Evolutionary conservation across 1,140 invertebrate genomes (phyloP).

Genomic region (Drusus annulatus): DNA sequence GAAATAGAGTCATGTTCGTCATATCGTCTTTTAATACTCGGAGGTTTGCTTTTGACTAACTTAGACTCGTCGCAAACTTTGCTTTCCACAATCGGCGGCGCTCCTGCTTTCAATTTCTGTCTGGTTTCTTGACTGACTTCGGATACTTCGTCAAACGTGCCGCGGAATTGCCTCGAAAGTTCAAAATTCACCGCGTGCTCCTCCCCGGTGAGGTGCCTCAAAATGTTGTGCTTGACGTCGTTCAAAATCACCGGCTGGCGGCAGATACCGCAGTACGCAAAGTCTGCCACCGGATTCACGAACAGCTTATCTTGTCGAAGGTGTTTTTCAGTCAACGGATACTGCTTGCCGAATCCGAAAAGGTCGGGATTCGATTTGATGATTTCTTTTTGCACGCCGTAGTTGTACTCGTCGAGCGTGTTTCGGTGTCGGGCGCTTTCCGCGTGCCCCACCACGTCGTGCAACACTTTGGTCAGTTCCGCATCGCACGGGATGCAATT

Average conservation of each 20-base stretch:
- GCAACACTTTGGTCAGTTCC: background rate
- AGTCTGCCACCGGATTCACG: background rate
- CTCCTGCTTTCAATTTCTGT: too few relatives aligned
- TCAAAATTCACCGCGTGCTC: background rate
- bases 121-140: too few relatives aligned
- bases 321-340: background rate
- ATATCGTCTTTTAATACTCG: background rate
- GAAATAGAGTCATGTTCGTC: background rate
- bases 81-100: background rate
- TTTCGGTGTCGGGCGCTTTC: background rate
- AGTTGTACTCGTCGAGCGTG: background rate
- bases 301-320: background rate
- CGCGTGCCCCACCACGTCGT: background rate
- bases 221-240: background rate
- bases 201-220: background rate
- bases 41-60: background rate
- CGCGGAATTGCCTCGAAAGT: background rate
- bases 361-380: background rate
- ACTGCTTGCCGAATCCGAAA: background rate
- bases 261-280: slow-evolving; percentile 16
- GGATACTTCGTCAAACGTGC: too few relatives aligned
- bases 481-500: slow-evolving; percentile 9
- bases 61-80: background rate
- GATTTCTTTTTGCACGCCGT: background rate
- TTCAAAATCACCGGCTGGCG: background rate